Evolutionary conservation across 2,797 vertebrate species (phyloP).

Genomic region (Phylloscopus collybita): DNA sequence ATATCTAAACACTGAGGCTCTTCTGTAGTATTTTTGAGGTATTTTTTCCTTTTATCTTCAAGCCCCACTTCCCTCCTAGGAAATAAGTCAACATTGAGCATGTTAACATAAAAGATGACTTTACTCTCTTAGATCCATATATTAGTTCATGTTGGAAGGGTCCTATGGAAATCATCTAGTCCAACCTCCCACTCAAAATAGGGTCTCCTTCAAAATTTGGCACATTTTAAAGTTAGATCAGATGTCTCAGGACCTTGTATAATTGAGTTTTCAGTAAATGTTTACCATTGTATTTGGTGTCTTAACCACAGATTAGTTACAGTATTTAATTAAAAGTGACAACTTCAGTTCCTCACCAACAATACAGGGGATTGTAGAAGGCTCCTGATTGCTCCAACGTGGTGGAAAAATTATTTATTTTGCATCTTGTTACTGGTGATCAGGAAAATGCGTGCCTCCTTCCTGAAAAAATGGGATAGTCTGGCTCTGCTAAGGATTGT

Average conservation of each 20-base stretch:
- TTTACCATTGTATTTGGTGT: fast-evolving
- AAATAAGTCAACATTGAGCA: neutral
- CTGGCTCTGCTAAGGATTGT: neutral
- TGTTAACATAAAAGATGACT: neutral
- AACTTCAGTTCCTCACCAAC: neutral
- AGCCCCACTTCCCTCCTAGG: neutral
- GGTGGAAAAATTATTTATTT: neutral
- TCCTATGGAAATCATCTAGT: neutral
- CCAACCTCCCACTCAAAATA: neutral
- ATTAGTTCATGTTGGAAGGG: neutral
- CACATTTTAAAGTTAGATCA: neutral
- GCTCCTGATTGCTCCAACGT: neutral
- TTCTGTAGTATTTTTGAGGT: neutral
- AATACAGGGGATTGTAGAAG: neutral
- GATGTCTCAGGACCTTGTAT: neutral
- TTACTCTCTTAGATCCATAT: neutral
- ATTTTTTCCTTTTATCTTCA: neutral
- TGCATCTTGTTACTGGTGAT: neutral
- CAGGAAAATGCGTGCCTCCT: neutral
- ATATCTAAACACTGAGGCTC: neutral
- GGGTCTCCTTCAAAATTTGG: fast-evolving
- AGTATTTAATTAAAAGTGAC: neutral
- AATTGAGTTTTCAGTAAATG: neutral
- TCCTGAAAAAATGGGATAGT: neutral
- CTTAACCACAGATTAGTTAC: neutral